These are phyloP conservation scores for Pleuronectes platessa DNA, from an alignment of 2,113 vertebrate genomes.

Conservation along the genomic window DNA sequence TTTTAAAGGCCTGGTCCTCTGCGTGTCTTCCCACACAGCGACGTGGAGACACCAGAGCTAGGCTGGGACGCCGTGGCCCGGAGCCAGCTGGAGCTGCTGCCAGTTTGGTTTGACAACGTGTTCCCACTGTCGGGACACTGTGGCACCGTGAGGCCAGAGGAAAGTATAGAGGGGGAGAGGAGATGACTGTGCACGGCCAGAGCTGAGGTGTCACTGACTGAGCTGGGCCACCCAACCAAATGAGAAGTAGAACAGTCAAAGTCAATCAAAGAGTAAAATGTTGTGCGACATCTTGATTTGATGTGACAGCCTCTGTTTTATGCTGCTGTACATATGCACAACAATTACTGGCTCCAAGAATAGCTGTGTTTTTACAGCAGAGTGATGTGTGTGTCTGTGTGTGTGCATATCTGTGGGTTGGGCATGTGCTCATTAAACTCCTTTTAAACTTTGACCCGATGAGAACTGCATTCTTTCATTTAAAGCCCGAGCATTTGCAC, in stretches of 20 bases:
- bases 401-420: background rate
- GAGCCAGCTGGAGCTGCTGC: constrained; percentile 38
- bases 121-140: constrained; percentile 49
- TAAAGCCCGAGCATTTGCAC: background rate
- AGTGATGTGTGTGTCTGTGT: background rate
- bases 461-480: background rate
- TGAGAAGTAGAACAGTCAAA: background rate
- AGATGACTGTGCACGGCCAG: constrained; percentile 15
- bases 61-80: constrained; percentile 15
- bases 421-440: background rate
- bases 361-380: background rate
- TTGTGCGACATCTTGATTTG: background rate
- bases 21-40: constrained; percentile 21
- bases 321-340: background rate
- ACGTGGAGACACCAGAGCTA: constrained; percentile 35
- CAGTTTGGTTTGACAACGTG: constrained; percentile 39
- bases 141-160: constrained; percentile 40
- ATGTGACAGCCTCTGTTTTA: background rate
- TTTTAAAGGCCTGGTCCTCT: constrained; percentile 33
- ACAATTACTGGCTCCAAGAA: background rate
- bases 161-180: constrained; percentile 28
- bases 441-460: background rate
- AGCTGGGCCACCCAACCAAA: constrained; percentile 1
- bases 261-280: background rate
- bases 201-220: constrained; percentile 14